Percentiles rank a stretch among this genome's conserved stretches.
Conservation (phyloP, 1,140 invertebrate species). For the Drusus annulatus region DNA sequence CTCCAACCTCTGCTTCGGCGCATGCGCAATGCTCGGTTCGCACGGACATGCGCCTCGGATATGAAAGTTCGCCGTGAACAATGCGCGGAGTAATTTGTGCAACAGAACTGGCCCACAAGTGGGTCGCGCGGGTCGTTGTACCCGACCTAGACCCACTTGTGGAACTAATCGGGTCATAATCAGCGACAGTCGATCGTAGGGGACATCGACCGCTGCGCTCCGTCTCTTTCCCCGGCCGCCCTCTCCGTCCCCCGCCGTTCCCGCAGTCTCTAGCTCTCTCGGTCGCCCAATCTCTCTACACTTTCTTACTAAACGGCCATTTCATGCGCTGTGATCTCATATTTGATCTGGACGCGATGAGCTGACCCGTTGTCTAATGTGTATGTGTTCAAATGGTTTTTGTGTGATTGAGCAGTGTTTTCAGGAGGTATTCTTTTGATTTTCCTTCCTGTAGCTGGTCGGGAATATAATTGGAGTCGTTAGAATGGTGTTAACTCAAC, state of each 20-base stretch:
- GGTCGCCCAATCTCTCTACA: slow-evolving; percentile 14
- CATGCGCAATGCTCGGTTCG: slow-evolving; percentile 2
- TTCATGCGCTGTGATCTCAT: neutral
- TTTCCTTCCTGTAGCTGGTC: too few relatives aligned
- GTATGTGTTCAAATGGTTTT: too few relatives aligned
- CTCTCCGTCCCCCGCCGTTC: neutral
- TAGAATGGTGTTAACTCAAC: too few relatives aligned
- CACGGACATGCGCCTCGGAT: slow-evolving; percentile 5
- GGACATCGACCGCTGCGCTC: slow-evolving; percentile 14
- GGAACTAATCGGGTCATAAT: slow-evolving; percentile 69
- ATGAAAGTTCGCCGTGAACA: slow-evolving; percentile 35
- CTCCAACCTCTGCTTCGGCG: too few relatives aligned
- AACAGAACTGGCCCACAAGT: slow-evolving; percentile 24
- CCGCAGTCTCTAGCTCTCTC: neutral
- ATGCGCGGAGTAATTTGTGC: slow-evolving; percentile 28
- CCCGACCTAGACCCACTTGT: slow-evolving; percentile 72
- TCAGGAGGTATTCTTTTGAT: too few relatives aligned
- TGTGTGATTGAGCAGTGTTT: too few relatives aligned
- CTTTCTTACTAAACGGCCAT: slow-evolving; percentile 18
- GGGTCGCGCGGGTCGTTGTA: slow-evolving; percentile 60
- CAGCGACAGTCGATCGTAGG: slow-evolving; percentile 68
- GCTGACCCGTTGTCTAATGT: too few relatives aligned
- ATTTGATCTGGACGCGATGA: too few relatives aligned
- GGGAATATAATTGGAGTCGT: too few relatives aligned
- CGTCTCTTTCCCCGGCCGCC: neutral